Base-by-base conservation (phyloP, 2,888 invertebrate species). In the Blastobasis lacticolella region DNA sequence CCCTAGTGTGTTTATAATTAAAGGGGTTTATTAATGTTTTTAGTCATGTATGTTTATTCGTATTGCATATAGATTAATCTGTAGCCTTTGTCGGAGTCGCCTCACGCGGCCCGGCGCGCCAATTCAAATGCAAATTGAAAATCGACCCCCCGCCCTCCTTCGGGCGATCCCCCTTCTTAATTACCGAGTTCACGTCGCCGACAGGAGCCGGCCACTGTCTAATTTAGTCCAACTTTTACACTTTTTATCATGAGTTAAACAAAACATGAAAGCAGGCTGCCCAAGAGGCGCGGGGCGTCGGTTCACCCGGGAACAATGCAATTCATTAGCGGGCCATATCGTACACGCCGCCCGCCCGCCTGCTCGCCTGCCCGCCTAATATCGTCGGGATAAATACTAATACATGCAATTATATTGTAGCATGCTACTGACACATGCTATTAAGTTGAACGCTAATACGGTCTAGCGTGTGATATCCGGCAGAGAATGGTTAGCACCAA, bases 41-140 rank as follows among this genome's bases (percentile, higher is more conserved):
- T 43, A 43, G 23, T 23, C 10, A n/a, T 43, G 43, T 43, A 9
- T 43, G 43, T 43, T 9, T 43, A 43, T 43, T n/a, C 43, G 10
- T n/a, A 43, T 43, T n/a, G 8, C n/a, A 43, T 43, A 43, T 43
- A 41, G 9, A 41, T 43, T 43, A 43, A 43, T 43, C 43, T 43
- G 41, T 41, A 6, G 43, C n/a, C n/a, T 43, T 43, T 43, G 7
- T 40, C 41, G 4, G 41, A 9, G 41, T 40, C 41, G 9, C 41
- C 41, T 6, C 41, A 40, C 41, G 41, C 41, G 41, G 6, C 41
- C 41, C 41, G 41, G 41, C 45, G 36, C 52, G 52, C 58, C 66
- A 61, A 75, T 76, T 76, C 71, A 74, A 71, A 76, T 74, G 75
- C 67, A 75, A 74, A 77, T 77, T 69, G 65, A 73, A 73, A 69